Evolutionary conservation across 2,888 invertebrate genomes (phyloP), one percentile per base, ranked within the genome.

Genomic region (Meta bourneti): DNA sequence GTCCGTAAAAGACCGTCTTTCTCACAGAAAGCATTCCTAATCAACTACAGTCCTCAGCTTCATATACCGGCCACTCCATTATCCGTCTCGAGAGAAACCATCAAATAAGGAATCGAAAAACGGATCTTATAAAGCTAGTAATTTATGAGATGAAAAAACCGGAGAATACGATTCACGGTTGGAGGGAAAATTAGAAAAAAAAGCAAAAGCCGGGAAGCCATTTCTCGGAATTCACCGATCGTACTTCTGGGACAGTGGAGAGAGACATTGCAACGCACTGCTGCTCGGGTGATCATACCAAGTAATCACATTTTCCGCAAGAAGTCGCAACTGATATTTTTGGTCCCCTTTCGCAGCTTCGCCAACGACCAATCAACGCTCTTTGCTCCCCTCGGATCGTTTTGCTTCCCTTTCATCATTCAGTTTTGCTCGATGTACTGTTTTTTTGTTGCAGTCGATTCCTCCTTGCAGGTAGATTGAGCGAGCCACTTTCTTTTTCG

Each of bases 231-330:
- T 75, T 75, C 77, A 19, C 51, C n/a, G n/a, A 51, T 77, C 77
- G 51, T 52, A 77, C 77, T 77, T 51, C 19, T 8, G 77, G 77
- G 75, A 77, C n/a, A 77, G 77, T 7, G 52, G 77, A 34, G 34
- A 34, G 19, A 48, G 77, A n/a, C 52, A 77, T 77, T 52, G 51
- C 11, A 34, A 34, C 4, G 19, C 51, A 77, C 52, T 52, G 19
- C 52, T 7, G 52, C 9, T 9, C 51, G 20, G 72, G 83, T 83
- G 83, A 72, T 54, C 83, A 72, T 7, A 34, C 51, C 51, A 20
- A 74, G 83, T 83, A 83, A 83, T 83, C 72, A 72, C 83, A 83
- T 83, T 83, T 83, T 83, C 74, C 20, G 72, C 71, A 72, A n/a
- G 83, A 52, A 51, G 13, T 52, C 83, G 20, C 72, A 61, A 61